Percentiles rank a stretch among this genome's conserved stretches.
Conservation (phyloP, 1,140 invertebrate species). For the Dysdera silvatica region DNA sequence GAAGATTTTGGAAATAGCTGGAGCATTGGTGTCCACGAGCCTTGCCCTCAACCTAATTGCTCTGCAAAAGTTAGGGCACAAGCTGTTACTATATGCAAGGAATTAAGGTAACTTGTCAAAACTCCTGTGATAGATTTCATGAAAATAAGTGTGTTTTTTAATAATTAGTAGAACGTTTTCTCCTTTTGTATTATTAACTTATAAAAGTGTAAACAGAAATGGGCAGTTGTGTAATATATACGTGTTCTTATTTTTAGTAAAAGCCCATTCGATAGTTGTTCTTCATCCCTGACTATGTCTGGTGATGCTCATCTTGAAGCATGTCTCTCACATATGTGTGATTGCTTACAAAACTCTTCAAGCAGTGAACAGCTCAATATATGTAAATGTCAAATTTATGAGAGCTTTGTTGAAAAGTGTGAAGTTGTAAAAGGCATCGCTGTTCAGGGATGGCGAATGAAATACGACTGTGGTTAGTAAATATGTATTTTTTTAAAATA, state of each 20-base stretch:
- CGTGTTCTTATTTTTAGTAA: no score
- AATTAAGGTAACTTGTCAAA: constrained; percentile 36
- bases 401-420: constrained; percentile 62
- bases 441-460: constrained; percentile 59
- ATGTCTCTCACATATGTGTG: constrained; percentile 15
- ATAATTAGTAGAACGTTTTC: no score
- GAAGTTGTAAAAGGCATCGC: constrained; percentile 55
- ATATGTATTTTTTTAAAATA: not conserved
- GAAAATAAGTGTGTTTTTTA: no score
- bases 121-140: constrained; percentile 12
- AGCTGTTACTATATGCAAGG: constrained; percentile 56
- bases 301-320: no score
- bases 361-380: no score
- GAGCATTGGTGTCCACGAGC: constrained; percentile 46
- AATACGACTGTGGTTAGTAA: constrained; percentile 58
- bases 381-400: constrained; percentile 60
- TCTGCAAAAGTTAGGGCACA: constrained; percentile 51
- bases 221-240: no score
- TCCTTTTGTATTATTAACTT: no score
- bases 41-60: constrained; percentile 52
- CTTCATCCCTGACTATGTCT: no score
- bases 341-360: no score
- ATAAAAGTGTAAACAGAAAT: no score
- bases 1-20: constrained; percentile 65
- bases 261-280: no score